These are phyloP conservation scores for Perca fluviatilis DNA, from an alignment of 2,113 vertebrate genomes.

Conservation along the genomic window DNA sequence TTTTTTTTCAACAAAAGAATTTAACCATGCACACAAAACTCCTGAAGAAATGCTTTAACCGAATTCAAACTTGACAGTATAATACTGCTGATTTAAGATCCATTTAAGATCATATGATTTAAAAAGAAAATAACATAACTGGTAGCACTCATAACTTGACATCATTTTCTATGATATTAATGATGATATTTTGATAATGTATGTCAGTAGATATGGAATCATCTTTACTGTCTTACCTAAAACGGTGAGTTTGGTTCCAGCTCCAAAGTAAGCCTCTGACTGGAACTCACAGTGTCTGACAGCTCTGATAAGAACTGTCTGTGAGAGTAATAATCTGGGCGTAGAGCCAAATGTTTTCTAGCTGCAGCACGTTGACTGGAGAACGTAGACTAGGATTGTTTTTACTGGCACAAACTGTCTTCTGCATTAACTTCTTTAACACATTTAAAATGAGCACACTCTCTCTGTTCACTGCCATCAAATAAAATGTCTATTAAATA, in stretches of 20 bases:
- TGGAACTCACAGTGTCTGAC: conserved; percentile 25
- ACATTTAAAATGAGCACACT: background rate
- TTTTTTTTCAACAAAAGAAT: too few species aligned
- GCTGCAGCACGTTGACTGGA: too few species aligned
- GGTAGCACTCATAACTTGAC: too few species aligned
- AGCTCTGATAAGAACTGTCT: conserved; percentile 40
- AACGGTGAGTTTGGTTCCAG: conserved; percentile 70
- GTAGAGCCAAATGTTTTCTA: conserved; percentile 42
- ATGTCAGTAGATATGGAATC: too few species aligned
- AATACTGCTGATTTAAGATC: background rate
- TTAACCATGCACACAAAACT: too few species aligned
- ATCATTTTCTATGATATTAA: too few species aligned
- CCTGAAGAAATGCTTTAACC: background rate
- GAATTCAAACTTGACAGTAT: too few species aligned
- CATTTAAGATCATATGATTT: background rate
- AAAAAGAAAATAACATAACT: too few species aligned
- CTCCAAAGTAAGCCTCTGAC: conserved; percentile 60
- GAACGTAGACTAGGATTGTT: background rate
- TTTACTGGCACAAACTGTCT: background rate
- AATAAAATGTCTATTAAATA: background rate
- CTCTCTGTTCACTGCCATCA: background rate
- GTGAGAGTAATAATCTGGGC: conserved; percentile 31
- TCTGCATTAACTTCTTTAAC: background rate
- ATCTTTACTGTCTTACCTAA: conserved; percentile 47
- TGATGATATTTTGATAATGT: too few species aligned